Conservation (phyloP, 1,140 invertebrate species). For the Caenorhabditis elegans region DNA sequence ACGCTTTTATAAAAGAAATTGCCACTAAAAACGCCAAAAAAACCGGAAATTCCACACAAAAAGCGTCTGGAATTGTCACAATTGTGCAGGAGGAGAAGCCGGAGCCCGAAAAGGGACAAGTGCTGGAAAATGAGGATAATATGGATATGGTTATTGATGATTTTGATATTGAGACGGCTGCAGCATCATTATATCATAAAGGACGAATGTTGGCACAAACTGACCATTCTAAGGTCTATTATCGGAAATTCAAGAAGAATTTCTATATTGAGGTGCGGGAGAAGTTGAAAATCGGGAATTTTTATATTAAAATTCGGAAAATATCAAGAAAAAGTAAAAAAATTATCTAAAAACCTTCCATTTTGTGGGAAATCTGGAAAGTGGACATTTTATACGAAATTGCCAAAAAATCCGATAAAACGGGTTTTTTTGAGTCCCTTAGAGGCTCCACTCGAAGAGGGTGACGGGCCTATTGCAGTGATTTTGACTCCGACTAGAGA, state of each 20-base stretch:
- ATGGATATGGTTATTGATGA: conserved; percentile 57
- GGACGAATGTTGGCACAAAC: conserved; percentile 53
- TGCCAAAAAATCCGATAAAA: no score
- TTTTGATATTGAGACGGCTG: conserved; percentile 59
- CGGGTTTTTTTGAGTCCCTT: no score
- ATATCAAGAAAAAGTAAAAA: no score
- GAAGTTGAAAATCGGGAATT: not conserved
- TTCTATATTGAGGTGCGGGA: conserved; percentile 94
- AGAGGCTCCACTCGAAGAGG: conserved; percentile 87
- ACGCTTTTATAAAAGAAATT: conserved; percentile 88
- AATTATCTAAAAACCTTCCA: no score
- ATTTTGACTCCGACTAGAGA: conserved; percentile 98
- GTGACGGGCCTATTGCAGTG: conserved; percentile 88
- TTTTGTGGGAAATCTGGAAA: no score
- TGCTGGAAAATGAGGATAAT: conserved; percentile 63
- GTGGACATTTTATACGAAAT: no score
- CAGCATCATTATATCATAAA: conserved; percentile 54
- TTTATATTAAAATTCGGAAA: no score
- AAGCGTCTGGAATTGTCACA: conserved; percentile 51
- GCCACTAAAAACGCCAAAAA: conserved; percentile 39
- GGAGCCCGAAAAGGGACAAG: conserved; percentile 59
- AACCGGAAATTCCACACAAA: no score
- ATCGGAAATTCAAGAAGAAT: conserved; percentile 81
- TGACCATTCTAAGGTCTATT: conserved; percentile 64
- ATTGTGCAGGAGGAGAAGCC: conserved; percentile 34